Evolutionary conservation across 2,113 vertebrate genomes (phyloP).

Genomic region (Chamaetylas fuelleborni): DNA sequence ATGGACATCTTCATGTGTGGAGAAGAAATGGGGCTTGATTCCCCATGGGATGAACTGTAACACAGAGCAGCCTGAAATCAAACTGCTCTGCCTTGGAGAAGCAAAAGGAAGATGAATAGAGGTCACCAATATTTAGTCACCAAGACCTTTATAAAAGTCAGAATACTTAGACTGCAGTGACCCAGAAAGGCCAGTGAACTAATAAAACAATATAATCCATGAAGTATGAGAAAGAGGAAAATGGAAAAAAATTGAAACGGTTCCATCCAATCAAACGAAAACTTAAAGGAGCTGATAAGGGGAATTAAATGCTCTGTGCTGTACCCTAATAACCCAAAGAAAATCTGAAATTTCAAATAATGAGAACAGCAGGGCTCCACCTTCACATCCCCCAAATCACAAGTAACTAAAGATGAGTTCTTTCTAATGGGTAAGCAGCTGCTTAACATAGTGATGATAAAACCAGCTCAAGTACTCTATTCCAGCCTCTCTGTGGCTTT

Average conservation of each 20-base stretch:
- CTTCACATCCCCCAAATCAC: not conserved
- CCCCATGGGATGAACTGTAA: not conserved
- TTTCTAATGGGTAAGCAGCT: not conserved
- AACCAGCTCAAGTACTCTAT: not conserved
- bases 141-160: conserved; percentile 58
- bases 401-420: not conserved
- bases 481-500: not conserved
- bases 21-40: not conserved
- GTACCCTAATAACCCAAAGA: not conserved
- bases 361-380: not conserved
- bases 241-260: not conserved
- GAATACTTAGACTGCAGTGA: conserved; percentile 33
- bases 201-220: conserved; percentile 47
- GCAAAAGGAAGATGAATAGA: conserved; percentile 39
- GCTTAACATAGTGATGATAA: not conserved
- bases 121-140: conserved; percentile 40
- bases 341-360: conserved; percentile 23
- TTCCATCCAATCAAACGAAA: not conserved
- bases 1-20: not conserved
- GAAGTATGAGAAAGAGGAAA: conserved; percentile 23
- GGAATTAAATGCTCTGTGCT: conserved; percentile 28
- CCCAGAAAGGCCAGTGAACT: conserved; percentile 45
- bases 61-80: not conserved
- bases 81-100: not conserved
- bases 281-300: conserved; percentile 8